These are phyloP conservation scores for Acrocephalus scirpaceus DNA, from an alignment of 2,797 vertebrate species.

Conservation along the genomic window DNA sequence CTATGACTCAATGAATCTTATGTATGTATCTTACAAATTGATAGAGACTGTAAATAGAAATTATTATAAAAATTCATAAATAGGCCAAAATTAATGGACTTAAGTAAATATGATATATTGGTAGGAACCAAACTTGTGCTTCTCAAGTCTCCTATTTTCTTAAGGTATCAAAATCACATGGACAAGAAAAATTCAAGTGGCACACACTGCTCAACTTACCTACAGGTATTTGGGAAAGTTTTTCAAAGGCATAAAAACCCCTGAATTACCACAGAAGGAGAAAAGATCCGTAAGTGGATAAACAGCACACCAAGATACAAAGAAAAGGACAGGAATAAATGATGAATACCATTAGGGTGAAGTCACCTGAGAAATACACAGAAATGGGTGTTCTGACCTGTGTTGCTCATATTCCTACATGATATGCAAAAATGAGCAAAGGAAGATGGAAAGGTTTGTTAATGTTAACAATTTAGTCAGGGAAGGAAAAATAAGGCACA, in stretches of 20 bases:
- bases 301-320: neutral
- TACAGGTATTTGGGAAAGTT: neutral
- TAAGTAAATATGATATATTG: neutral
- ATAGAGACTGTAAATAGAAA: neutral
- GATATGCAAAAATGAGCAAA: neutral
- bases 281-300: neutral
- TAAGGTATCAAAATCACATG: neutral
- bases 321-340: neutral
- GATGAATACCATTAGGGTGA: neutral
- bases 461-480: neutral
- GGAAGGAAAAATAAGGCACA: neutral
- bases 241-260: neutral
- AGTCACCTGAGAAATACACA: neutral
- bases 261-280: neutral
- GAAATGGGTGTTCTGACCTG: neutral
- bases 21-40: neutral
- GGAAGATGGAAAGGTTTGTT: neutral
- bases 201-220: neutral
- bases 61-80: neutral
- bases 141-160: neutral
- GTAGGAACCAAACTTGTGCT: neutral
- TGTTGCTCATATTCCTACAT: neutral
- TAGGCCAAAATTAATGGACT: neutral
- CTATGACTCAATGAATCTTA: neutral
- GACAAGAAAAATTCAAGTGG: neutral